Base-by-base conservation (phyloP, 2,888 invertebrate genomes). In the Pyrrhia umbra region DNA sequence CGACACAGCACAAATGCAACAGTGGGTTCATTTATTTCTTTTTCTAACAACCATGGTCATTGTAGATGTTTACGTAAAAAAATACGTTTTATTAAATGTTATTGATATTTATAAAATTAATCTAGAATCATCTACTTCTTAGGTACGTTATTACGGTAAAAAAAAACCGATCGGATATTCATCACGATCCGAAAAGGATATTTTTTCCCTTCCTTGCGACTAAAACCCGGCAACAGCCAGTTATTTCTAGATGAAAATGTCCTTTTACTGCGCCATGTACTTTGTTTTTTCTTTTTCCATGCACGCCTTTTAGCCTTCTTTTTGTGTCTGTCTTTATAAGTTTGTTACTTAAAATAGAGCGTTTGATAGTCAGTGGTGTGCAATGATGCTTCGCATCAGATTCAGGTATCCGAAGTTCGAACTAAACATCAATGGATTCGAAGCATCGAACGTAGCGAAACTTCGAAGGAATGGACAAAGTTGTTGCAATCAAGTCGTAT, bases 1-100 rank as follows among this genome's bases (percentile, higher is more conserved):
- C 58, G 64, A 71, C 79, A 66, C 63, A 77, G 66, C 67, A 61
- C 56, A 80, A 80, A 74, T 66, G 74, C 42, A 63, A 61, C 72
- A 74, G 77, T 61, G n/a, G 57, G 68, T 66, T 70, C 52, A 66
- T 56, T 75, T 23, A 65, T 74, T 70, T 79, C 67, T 63, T 65
- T 59, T 67, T 64, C 42, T 42, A 40, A 64, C 8, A 57, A 57
- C 39, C 45, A 42, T 30, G 63, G 60, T 66, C 60, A 71, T 49
- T 30, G 46, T 6, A 15, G 37, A 55, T 40, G 10, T 45, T 30
- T 45, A 6, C 10, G 0, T 9, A 9, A 27, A 27, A 34, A 34
- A 13, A 1, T n/a, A 34, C 4, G 3, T n/a, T 1, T 34, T 2
- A n/a, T 2, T 4, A n/a, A 3, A n/a, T 9, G 34, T n/a, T 34